Evolutionary conservation across 2,113 vertebrate genomes (phyloP).

Genomic region (Mobula hypostoma): DNA sequence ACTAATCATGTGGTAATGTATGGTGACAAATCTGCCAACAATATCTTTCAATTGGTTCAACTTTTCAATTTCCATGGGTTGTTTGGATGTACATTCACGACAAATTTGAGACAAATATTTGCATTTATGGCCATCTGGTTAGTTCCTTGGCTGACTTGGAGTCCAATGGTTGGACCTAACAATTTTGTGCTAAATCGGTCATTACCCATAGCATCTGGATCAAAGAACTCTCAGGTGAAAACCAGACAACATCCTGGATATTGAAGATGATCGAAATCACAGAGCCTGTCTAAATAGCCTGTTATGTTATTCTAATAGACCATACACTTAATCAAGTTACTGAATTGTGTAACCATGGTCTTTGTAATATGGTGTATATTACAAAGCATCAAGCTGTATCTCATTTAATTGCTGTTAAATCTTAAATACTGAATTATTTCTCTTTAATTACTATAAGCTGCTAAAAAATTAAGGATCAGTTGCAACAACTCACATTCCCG

Average conservation of each 20-base stretch:
- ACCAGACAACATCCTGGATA: background rate
- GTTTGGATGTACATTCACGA: background rate
- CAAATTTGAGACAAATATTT: too few relatives aligned
- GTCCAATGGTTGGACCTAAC: background rate
- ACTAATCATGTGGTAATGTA: background rate
- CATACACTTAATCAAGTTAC: background rate
- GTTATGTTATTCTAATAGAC: too few relatives aligned
- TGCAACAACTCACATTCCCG: background rate
- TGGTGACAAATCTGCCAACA: background rate
- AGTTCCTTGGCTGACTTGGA: too few relatives aligned
- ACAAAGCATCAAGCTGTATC: background rate
- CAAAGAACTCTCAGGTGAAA: background rate
- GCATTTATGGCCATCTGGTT: too few relatives aligned
- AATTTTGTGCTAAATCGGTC: background rate
- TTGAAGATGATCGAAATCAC: background rate
- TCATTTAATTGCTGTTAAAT: background rate
- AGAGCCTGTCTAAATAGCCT: background rate
- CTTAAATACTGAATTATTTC: background rate
- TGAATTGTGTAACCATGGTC: background rate
- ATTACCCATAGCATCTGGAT: background rate
- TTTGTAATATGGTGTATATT: background rate
- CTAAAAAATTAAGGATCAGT: background rate
- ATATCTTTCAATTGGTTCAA: background rate
- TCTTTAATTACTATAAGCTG: background rate
- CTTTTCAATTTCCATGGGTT: background rate